Evolutionary conservation across 2,888 invertebrate genomes (phyloP).

Genomic region (Zygogramma bicolorata): DNA sequence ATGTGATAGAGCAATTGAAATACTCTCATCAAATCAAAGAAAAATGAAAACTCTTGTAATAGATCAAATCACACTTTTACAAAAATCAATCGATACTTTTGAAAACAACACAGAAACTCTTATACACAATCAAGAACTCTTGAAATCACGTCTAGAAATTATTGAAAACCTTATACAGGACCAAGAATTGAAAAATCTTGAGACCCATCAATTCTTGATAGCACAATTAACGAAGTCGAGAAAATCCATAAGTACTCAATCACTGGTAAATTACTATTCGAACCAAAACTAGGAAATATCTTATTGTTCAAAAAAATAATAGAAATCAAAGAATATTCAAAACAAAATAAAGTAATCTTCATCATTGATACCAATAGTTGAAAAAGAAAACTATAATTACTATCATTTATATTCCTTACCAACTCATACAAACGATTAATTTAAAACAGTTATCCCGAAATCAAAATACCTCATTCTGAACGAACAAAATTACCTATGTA

Average conservation of each 20-base stretch:
- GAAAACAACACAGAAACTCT: not conserved
- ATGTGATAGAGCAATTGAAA: conserved; percentile 23
- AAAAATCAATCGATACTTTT: not conserved
- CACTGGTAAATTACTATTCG: conserved; percentile 23
- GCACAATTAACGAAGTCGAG: conserved; percentile 10
- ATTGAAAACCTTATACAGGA: not conserved
- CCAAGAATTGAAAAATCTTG: not conserved
- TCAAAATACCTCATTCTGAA: conserved; percentile 27
- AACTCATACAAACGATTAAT: conserved; percentile 7
- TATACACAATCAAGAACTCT: not conserved
- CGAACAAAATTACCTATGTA: conserved; percentile 17
- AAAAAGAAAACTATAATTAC: conserved; percentile 31
- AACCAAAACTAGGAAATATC: conserved; percentile 29
- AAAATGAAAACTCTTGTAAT: not conserved
- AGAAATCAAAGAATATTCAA: conserved; percentile 32
- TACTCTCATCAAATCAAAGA: not conserved
- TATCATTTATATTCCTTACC: conserved; percentile 26
- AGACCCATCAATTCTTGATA: not conserved
- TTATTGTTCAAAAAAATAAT: conserved; percentile 35
- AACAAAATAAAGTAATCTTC: conserved; percentile 27
- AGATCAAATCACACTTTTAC: conserved; percentile 10
- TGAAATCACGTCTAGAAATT: not conserved
- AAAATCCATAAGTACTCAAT: conserved; percentile 17
- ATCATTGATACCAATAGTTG: conserved; percentile 34
- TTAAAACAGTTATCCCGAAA: conserved; percentile 17